Percentiles rank a stretch among this genome's conserved stretches.
These are phyloP conservation scores for Gasterosteus aculeatus DNA, from an alignment of 2,113 vertebrate genomes.

Conservation along the genomic window DNA sequence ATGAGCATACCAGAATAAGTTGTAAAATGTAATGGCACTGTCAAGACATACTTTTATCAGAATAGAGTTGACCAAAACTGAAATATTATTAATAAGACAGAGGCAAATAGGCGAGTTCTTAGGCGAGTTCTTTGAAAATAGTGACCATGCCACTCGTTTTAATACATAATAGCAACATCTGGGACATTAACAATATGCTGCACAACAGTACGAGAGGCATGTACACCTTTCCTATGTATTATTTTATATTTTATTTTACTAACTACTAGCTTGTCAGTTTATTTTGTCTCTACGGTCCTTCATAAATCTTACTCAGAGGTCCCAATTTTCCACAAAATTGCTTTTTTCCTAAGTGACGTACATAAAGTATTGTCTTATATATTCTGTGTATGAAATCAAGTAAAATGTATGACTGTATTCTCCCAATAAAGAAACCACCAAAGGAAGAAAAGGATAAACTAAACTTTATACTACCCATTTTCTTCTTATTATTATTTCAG, in stretches of 20 bases:
- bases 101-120: neutral
- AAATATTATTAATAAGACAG: slow-evolving; percentile 8
- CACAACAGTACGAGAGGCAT: neutral
- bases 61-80: slow-evolving; percentile 6
- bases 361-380: neutral
- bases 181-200: neutral
- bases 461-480: neutral
- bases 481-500: neutral
- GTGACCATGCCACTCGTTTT: too few species aligned
- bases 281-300: neutral
- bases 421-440: slow-evolving; percentile 23
- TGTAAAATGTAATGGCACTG: neutral
- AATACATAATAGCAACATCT: neutral
- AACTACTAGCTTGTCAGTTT: too few species aligned
- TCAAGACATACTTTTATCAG: slow-evolving; percentile 1
- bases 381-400: slow-evolving; percentile 8
- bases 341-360: neutral
- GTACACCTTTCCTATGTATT: neutral
- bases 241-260: neutral
- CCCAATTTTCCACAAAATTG: neutral
- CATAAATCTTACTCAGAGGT: neutral
- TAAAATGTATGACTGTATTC: slow-evolving; percentile 19
- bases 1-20: slow-evolving; percentile 62
- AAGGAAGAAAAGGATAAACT: slow-evolving; percentile 13
- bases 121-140: neutral